Percentiles rank a stretch among this genome's conserved stretches.
Evolutionary conservation across 2,888 invertebrate genomes (phyloP).

Genomic region (Drosophila nr. perissopoda): DNA sequence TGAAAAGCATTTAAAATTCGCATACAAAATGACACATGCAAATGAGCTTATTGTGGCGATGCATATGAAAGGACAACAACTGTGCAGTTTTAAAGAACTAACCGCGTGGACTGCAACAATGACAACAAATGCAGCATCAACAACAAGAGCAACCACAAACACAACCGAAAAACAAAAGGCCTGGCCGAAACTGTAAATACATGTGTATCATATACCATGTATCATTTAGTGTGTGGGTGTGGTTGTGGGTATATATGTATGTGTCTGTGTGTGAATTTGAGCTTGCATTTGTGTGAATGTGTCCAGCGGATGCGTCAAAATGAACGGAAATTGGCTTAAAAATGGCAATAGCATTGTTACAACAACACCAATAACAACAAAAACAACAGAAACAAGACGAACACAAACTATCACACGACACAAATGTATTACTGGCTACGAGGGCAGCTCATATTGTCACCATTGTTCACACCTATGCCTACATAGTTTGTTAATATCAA

Average conservation of each 20-base stretch:
- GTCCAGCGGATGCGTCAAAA: constrained; percentile 76
- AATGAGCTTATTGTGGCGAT: constrained; percentile 19
- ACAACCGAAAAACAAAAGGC: constrained; percentile 56
- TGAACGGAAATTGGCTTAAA: constrained; percentile 81
- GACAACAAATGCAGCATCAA: constrained; percentile 13
- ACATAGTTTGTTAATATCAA: neutral
- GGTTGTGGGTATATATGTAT: constrained; percentile 6
- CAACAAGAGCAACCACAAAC: constrained; percentile 40
- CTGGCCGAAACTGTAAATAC: constrained; percentile 40
- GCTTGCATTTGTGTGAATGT: constrained; percentile 9
- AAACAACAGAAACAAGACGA: constrained; percentile 47
- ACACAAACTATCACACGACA: constrained; percentile 48
- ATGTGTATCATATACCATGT: constrained; percentile 12
- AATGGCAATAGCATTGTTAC: constrained; percentile 68
- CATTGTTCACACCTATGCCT: neutral
- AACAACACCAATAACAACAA: constrained; percentile 37
- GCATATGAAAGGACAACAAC: constrained; percentile 30
- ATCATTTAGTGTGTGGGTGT: constrained; percentile 10
- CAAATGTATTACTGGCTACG: constrained; percentile 24
- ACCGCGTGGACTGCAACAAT: constrained; percentile 37
- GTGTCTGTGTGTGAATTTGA: neutral
- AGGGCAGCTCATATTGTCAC: constrained; percentile 30
- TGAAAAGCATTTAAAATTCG: constrained; percentile 20
- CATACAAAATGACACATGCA: constrained; percentile 1
- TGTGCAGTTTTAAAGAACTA: constrained; percentile 35